A percentile compares a stretch with the other conserved stretches of the same genome.
These are phyloP conservation scores for Magallana nippona DNA, from an alignment of 2,888 invertebrate species.

Conservation along the genomic window DNA sequence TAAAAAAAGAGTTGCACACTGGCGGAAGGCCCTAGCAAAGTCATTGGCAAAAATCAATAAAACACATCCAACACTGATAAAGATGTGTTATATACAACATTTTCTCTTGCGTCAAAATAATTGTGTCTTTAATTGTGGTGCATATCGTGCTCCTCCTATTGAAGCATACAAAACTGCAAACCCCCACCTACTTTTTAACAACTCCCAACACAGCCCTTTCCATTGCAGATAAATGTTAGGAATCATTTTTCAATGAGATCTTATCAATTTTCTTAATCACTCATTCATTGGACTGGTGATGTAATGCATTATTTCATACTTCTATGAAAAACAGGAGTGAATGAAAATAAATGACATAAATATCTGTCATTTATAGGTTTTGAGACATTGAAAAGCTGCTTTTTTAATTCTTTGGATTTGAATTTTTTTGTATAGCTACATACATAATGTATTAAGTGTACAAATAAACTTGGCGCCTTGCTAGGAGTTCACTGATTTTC, in stretches of 20 bases:
- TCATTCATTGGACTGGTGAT: neutral
- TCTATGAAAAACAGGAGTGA: neutral
- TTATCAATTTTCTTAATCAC: constrained; percentile 15
- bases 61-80: constrained; percentile 23
- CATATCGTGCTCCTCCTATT: neutral
- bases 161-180: constrained; percentile 14
- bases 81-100: constrained; percentile 29
- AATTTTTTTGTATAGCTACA: neutral
- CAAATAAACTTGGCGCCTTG: neutral
- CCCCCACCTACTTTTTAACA: constrained; percentile 13
- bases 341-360: neutral
- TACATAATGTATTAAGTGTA: neutral
- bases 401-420: neutral
- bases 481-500: neutral
- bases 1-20: constrained; percentile 25
- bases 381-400: neutral
- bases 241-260: constrained; percentile 30
- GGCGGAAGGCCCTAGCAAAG: constrained; percentile 33
- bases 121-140: constrained; percentile 24
- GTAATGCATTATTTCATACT: neutral
- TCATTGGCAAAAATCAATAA: constrained; percentile 40
- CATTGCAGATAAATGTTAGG: constrained; percentile 2
- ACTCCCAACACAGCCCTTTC: neutral
- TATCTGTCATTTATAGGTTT: constrained; percentile 3
- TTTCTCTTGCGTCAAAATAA: constrained; percentile 15